Percentiles rank a stretch among this genome's conserved stretches.
Conservation (phyloP, 2,888 invertebrate genomes). For the Lithophane ornitopus region DNA sequence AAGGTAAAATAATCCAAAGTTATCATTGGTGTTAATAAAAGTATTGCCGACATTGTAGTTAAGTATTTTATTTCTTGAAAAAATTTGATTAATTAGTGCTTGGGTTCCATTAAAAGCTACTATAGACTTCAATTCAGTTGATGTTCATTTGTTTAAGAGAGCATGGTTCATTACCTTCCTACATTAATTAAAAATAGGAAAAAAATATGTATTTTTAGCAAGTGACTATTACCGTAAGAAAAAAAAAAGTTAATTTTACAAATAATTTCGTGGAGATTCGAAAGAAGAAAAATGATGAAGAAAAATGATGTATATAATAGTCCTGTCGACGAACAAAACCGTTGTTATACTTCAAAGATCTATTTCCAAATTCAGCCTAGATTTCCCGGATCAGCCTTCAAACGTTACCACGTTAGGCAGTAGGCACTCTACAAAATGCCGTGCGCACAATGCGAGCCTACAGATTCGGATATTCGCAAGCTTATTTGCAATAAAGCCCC, state of each 20-base stretch:
- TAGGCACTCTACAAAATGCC: slow-evolving; percentile 45
- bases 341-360: slow-evolving; percentile 13
- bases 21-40: neutral
- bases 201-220: too few species aligned
- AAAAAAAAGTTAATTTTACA: neutral
- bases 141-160: neutral
- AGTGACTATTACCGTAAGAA: too few species aligned
- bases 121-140: neutral
- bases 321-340: slow-evolving; percentile 5
- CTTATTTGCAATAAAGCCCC: slow-evolving; percentile 68
- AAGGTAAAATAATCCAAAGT: neutral
- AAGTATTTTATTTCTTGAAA: neutral
- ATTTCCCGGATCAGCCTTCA: slow-evolving; percentile 57
- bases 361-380: slow-evolving; percentile 47
- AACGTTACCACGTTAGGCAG: slow-evolving; percentile 21
- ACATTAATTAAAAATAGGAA: neutral
- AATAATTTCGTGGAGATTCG: slow-evolving; percentile 7
- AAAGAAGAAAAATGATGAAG: neutral
- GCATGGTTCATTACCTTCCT: neutral
- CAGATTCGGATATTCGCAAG: slow-evolving; percentile 58
- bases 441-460: slow-evolving; percentile 47
- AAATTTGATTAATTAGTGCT: neutral
- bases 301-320: too few species aligned
- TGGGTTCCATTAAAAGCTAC: neutral
- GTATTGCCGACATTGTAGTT: neutral